Evolutionary conservation across 2,888 invertebrate genomes (phyloP).

Genomic region (Rhogogaster chlorosoma): DNA sequence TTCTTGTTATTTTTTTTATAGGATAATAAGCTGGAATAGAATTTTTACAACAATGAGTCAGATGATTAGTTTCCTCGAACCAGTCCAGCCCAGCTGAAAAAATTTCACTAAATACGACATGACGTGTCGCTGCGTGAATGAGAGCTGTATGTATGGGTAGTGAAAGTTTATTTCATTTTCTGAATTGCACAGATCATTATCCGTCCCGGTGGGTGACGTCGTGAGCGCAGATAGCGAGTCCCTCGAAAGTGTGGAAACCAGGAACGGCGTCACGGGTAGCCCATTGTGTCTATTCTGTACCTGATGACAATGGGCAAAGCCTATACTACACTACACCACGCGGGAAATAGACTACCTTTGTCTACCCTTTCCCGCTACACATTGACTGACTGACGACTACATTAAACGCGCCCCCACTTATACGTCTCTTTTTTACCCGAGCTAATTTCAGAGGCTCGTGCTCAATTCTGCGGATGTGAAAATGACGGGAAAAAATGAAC

Average conservation of each 20-base stretch:
- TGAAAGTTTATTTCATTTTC: conserved; percentile 32
- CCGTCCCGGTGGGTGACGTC: neutral
- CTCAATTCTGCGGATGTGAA: neutral
- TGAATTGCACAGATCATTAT: conserved; percentile 40
- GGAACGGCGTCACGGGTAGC: conserved; percentile 26
- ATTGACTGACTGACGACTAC: conserved; percentile 26
- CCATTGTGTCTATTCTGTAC: conserved; percentile 53
- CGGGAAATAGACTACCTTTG: conserved; percentile 59
- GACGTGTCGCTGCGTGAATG: neutral
- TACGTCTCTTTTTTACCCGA: neutral
- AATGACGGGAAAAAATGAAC: neutral
- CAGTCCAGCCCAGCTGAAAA: neutral
- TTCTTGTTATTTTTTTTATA: conserved; percentile 9
- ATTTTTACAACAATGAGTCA: neutral
- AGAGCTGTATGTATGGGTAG: neutral
- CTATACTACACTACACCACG: conserved; percentile 26
- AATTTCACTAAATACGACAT: neutral
- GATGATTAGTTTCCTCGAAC: neutral
- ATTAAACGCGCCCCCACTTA: conserved; percentile 14
- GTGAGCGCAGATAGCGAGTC: neutral
- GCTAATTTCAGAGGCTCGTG: neutral
- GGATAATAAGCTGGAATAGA: neutral
- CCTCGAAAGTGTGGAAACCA: conserved; percentile 33
- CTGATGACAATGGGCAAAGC: conserved; percentile 53
- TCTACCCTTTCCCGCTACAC: conserved; percentile 53